phyloP scores from a whole-genome alignment of 2,113 vertebrate species.

The Phocoena sinus region DNA sequence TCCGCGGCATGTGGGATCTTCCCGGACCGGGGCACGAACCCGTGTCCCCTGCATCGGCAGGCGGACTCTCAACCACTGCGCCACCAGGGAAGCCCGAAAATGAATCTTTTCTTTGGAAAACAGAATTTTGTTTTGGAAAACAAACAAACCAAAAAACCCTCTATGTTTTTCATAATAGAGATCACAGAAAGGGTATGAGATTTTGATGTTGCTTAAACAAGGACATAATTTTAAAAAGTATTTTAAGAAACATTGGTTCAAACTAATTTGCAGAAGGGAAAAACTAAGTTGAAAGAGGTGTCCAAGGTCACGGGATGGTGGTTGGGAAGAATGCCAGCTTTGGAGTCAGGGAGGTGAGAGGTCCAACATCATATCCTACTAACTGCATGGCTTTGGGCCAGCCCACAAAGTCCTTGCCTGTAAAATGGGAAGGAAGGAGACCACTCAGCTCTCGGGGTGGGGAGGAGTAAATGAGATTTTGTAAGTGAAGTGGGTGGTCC shows the following conservation, averaged over 20 bases:
- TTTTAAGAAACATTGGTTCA: background rate
- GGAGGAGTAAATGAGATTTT: background rate
- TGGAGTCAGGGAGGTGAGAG: background rate
- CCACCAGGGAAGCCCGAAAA: too few relatives aligned
- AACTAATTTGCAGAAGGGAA: background rate
- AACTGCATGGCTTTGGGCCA: background rate
- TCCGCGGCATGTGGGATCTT: too few relatives aligned
- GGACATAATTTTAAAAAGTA: background rate
- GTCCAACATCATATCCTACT: background rate
- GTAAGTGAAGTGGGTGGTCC: background rate
- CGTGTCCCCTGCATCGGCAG: too few relatives aligned
- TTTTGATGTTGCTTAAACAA: background rate
- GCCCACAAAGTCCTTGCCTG: too few relatives aligned
- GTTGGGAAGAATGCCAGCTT: background rate
- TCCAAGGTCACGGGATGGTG: background rate
- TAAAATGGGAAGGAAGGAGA: background rate
- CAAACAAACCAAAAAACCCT: background rate
- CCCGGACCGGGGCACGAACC: too few relatives aligned
- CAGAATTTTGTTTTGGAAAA: constrained; percentile 3
- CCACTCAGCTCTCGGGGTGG: background rate
- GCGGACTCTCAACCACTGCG: too few relatives aligned
- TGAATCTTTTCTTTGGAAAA: background rate
- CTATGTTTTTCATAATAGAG: background rate
- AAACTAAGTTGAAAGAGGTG: background rate
- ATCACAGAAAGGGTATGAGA: background rate